Percentiles rank a stretch among this genome's conserved stretches.
Conservation (phyloP, 2,888 invertebrate genomes). For the Apamea epomidion region DNA sequence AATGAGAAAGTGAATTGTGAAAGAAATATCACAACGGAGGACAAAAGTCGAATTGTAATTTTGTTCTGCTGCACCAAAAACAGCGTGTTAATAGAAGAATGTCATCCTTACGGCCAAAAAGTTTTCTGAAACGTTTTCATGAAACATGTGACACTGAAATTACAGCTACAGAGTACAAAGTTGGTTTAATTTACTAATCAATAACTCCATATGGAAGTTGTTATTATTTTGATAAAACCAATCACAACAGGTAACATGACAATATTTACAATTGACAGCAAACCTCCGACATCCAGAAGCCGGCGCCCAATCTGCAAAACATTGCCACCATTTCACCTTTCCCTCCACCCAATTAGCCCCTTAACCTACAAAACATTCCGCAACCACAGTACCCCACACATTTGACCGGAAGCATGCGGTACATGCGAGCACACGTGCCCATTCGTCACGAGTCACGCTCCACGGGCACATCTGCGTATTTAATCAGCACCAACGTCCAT, state of each 20-base stretch:
- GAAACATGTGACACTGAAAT: neutral
- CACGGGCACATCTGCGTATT: conserved; percentile 74
- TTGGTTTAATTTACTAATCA: neutral
- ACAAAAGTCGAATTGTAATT: neutral
- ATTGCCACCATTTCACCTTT: neutral
- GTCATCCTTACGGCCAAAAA: neutral
- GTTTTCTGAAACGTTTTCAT: neutral
- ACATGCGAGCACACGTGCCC: conserved; percentile 73
- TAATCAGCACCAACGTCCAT: conserved; percentile 77
- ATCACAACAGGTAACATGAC: neutral
- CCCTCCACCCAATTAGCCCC: neutral
- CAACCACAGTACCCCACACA: conserved; percentile 1
- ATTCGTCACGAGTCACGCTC: conserved; percentile 79
- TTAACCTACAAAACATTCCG: neutral
- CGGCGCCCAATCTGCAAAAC: neutral
- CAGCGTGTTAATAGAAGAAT: neutral
- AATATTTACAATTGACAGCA: neutral
- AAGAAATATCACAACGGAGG: neutral
- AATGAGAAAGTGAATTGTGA: neutral
- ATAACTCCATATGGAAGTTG: neutral
- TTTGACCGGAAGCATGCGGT: conserved; percentile 56
- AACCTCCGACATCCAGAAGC: neutral
- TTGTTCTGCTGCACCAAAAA: neutral
- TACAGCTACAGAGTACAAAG: neutral
- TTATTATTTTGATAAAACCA: neutral